phyloP scores from a whole-genome alignment of 2,113 vertebrate species.

The Azemiops feae region DNA sequence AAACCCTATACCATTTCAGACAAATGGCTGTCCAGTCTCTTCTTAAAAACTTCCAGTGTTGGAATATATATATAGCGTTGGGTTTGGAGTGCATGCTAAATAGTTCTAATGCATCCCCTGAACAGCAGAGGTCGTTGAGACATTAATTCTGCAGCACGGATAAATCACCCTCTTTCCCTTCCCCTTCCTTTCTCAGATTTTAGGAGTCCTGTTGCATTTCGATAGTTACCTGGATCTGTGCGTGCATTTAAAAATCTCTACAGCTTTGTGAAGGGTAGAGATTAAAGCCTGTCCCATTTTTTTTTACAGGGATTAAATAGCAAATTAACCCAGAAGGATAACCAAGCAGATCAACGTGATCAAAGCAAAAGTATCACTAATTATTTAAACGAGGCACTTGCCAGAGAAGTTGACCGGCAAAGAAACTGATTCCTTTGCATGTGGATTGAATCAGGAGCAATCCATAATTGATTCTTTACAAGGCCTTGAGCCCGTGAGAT shows the following conservation, averaged over 20 bases:
- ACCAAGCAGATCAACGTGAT: conserved; percentile 82
- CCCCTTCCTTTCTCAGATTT: not conserved
- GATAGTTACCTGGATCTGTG: not conserved
- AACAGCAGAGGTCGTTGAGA: conserved; percentile 75
- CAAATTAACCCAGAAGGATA: conserved; percentile 81
- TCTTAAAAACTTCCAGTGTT: no score
- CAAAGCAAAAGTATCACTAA: conserved; percentile 86
- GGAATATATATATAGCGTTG: no score
- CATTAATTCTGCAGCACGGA: conserved; percentile 41
- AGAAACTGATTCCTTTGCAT: conserved; percentile 85
- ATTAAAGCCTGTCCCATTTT: conserved; percentile 73
- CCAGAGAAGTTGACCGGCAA: conserved; percentile 73
- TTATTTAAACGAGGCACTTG: conserved; percentile 86
- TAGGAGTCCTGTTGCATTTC: not conserved
- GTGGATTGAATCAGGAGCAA: conserved; percentile 97
- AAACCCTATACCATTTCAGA: no score
- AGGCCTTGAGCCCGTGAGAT: conserved; percentile 91
- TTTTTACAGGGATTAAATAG: conserved; percentile 71
- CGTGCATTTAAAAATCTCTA: not conserved
- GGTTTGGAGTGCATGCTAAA: accelerated
- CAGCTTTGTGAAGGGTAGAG: conserved; percentile 62
- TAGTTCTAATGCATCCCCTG: conserved; percentile 22
- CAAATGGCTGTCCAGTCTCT: no score
- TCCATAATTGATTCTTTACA: conserved; percentile 99
- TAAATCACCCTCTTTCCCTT: no score